phyloP scores from a whole-genome alignment of 2,113 vertebrate genomes.

The Leuciscus idus region DNA sequence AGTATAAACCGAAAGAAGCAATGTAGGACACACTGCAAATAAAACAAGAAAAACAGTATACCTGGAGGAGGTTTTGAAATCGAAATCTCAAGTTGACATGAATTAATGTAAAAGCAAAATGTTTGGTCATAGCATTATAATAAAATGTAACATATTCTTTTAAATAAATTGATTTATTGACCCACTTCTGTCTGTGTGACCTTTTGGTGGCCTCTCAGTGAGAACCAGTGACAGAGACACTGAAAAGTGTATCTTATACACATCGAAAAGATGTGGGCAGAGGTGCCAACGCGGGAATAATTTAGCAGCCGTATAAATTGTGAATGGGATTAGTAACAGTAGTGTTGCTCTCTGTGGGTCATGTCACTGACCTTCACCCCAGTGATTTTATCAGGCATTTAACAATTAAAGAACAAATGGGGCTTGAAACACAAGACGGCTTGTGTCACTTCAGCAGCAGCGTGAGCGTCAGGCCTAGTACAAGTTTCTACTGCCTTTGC shows the following conservation, averaged over 20 bases:
- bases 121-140: slow-evolving; percentile 77
- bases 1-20: slow-evolving; percentile 11
- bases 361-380: slow-evolving; percentile 49
- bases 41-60: not conserved
- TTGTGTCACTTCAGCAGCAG: slow-evolving; percentile 8
- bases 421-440: slow-evolving; percentile 43
- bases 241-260: too few species aligned
- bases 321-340: slow-evolving; percentile 48
- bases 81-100: slow-evolving; percentile 23
- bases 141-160: slow-evolving; percentile 89
- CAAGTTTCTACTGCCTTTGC: not conserved
- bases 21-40: not conserved
- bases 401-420: slow-evolving; percentile 54
- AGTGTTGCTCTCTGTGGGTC: slow-evolving; percentile 53
- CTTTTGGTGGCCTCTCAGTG: not conserved
- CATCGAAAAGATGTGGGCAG: slow-evolving; percentile 17
- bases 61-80: slow-evolving; percentile 19
- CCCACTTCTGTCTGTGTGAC: slow-evolving; percentile 19
- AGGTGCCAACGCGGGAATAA: slow-evolving; percentile 48
- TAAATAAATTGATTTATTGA: slow-evolving; percentile 88
- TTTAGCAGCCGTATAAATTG: slow-evolving; percentile 42
- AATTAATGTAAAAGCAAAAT: slow-evolving; percentile 24
- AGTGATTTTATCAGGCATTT: slow-evolving; percentile 56
- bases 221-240: not conserved
- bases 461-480: not conserved